A percentile compares a stretch with the other conserved stretches of the same genome.
Conservation (phyloP, 2,888 invertebrate species). For the Tuberolachnus salignus region DNA sequence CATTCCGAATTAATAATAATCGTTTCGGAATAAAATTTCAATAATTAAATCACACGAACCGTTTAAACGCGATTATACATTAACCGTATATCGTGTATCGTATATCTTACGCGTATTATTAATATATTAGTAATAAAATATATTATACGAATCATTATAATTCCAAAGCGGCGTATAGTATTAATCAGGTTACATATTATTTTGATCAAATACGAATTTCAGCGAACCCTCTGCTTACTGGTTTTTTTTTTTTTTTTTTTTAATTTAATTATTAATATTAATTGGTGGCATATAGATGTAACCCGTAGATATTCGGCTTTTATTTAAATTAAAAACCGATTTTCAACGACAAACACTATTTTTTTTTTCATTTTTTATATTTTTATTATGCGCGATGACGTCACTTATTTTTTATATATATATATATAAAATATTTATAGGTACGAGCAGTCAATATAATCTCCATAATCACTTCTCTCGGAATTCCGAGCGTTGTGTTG, state of each 20-base stretch:
- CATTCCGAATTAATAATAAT: constrained; percentile 23
- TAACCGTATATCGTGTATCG: too few relatives aligned
- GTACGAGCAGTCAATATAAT: not conserved
- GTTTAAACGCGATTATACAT: not conserved
- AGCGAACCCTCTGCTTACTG: too few relatives aligned
- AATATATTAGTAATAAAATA: constrained; percentile 6
- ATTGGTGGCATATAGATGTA: not conserved
- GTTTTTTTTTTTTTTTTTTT: not conserved
- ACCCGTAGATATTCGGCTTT: not conserved
- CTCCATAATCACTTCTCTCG: not conserved
- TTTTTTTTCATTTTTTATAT: not conserved
- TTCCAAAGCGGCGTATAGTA: not conserved
- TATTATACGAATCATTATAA: too few relatives aligned
- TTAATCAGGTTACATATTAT: not conserved
- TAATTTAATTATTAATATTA: not conserved
- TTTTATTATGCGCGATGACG: not conserved
- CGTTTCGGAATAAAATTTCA: not conserved
- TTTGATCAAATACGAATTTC: too few relatives aligned
- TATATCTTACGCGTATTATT: not conserved
- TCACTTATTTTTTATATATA: not conserved
- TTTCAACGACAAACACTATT: not conserved
- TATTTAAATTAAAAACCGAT: not conserved
- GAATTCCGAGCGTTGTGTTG: too few relatives aligned
- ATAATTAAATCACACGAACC: constrained; percentile 4
- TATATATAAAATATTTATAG: not conserved